A percentile compares a stretch with the other conserved stretches of the same genome.
Conservation (phyloP, 2,888 invertebrate genomes). For the Melikaiella ostensackeni region DNA sequence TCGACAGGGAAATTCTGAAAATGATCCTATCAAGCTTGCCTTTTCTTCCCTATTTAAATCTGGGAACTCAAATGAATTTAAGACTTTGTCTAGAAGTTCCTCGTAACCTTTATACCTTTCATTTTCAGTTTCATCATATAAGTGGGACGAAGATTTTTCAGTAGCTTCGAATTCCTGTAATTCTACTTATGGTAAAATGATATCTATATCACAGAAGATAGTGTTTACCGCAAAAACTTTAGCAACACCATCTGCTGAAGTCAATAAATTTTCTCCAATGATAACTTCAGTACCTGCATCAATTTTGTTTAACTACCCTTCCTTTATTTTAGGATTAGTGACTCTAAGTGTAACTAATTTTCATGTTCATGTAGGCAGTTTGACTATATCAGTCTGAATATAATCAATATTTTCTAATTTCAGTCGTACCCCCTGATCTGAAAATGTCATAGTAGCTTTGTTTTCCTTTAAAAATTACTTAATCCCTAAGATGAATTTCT, state of each 20-base stretch:
- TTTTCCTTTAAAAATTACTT: neutral
- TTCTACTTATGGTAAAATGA: neutral
- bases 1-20: neutral
- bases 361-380: neutral
- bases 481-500: neutral
- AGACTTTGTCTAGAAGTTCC: neutral
- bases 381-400: neutral
- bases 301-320: neutral
- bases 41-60: neutral
- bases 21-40: neutral
- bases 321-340: neutral
- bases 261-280: neutral
- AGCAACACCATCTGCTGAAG: neutral
- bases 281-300: constrained; percentile 25
- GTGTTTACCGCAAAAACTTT: neutral
- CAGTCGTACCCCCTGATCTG: neutral
- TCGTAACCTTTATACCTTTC: neutral
- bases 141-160: neutral
- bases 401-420: neutral
- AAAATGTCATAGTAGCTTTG: neutral
- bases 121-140: neutral
- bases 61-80: neutral
- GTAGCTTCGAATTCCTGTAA: neutral
- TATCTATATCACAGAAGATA: neutral
- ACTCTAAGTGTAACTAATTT: neutral